Percentiles rank a stretch among this genome's conserved stretches.
phyloP scores from a whole-genome alignment of 2,113 vertebrate genomes.

The Rhadina sibilatrix region DNA sequence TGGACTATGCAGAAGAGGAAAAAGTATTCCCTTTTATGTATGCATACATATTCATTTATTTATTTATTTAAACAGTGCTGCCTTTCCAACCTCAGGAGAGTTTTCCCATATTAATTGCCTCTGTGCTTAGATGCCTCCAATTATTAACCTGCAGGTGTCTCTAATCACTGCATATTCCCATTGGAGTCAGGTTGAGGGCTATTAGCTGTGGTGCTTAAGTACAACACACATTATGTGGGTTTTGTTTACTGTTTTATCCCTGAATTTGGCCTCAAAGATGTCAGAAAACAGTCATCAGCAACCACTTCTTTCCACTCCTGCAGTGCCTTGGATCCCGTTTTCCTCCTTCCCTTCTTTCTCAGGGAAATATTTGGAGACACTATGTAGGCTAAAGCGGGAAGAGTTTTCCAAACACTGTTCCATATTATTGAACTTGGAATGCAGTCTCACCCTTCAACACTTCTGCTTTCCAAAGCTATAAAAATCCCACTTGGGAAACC shows the following conservation, averaged over 20 bases:
- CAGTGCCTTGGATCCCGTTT: not conserved
- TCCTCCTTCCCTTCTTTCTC: not conserved
- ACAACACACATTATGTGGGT: slow-evolving; percentile 51
- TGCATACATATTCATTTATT: slow-evolving; percentile 34
- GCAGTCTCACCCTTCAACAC: not conserved
- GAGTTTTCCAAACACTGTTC: not conserved
- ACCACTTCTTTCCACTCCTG: slow-evolving; percentile 58
- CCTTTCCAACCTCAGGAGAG: slow-evolving; percentile 56
- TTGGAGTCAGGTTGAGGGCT: slow-evolving; percentile 65
- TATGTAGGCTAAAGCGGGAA: not conserved
- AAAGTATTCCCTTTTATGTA: slow-evolving; percentile 14
- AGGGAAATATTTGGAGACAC: not conserved
- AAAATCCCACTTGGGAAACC: not conserved
- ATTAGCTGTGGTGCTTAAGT: slow-evolving; percentile 76
- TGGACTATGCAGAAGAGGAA: not conserved
- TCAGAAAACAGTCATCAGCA: slow-evolving; percentile 48
- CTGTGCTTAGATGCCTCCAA: slow-evolving; percentile 78
- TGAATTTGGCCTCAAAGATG: slow-evolving; percentile 44
- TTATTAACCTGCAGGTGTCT: slow-evolving; percentile 81
- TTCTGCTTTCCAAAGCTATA: not conserved
- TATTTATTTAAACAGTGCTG: slow-evolving; percentile 48
- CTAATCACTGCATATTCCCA: slow-evolving; percentile 76
- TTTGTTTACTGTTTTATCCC: slow-evolving; percentile 69
- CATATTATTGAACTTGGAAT: not conserved
- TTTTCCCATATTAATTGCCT: slow-evolving; percentile 75